Evolutionary conservation across 1,140 invertebrate genomes (phyloP).

Genomic region (Pantala flavescens): DNA sequence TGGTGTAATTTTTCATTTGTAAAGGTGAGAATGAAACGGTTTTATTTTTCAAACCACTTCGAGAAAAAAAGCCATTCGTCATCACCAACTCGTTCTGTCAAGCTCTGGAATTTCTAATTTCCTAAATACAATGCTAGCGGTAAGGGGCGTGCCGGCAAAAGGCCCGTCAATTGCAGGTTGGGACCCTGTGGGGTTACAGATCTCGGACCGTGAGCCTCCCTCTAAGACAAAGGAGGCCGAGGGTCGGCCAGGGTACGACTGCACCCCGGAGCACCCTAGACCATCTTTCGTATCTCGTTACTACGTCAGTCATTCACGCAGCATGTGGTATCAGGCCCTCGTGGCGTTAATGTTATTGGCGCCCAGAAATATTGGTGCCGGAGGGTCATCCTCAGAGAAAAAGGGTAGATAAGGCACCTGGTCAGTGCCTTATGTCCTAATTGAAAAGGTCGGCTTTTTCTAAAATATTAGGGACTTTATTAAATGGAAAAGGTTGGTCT

Average conservation of each 20-base stretch:
- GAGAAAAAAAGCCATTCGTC: background rate
- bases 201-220: background rate
- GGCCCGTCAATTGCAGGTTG: background rate
- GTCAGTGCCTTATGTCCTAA: too few relatives aligned
- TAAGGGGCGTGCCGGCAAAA: background rate
- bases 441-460: too few relatives aligned
- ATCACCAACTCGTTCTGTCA: conserved; percentile 1
- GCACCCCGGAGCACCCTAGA: background rate
- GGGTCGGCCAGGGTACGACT: background rate
- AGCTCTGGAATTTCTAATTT: background rate
- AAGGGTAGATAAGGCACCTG: background rate
- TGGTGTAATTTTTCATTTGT: conserved; percentile 4
- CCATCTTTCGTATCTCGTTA: background rate
- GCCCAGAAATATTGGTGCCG: background rate
- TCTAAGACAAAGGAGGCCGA: too few relatives aligned
- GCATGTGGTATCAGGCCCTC: background rate
- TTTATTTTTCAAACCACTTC: background rate
- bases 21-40: background rate
- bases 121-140: background rate
- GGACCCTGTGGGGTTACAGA: background rate
- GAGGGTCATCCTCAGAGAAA: background rate
- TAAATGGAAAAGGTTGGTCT: too few relatives aligned
- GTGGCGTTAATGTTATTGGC: background rate
- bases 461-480: too few relatives aligned
- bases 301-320: background rate